Conservation (phyloP, 2,888 invertebrate species). For the Apodemia mormo region DNA sequence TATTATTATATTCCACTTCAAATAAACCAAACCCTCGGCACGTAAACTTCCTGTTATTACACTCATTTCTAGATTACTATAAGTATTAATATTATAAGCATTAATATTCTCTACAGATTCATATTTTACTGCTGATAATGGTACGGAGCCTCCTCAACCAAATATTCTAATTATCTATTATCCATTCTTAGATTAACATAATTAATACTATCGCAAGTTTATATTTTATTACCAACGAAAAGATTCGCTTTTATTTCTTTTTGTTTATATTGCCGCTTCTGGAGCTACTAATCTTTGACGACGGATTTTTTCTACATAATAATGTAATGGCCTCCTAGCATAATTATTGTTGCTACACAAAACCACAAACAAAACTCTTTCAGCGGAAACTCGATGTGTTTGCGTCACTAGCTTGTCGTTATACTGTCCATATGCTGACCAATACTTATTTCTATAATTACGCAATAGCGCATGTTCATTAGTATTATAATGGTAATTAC, state of each 20-base stretch:
- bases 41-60: constrained; percentile 23
- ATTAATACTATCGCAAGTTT: constrained; percentile 25
- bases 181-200: constrained; percentile 21
- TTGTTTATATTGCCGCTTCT: not conserved
- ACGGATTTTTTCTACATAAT: too few species aligned
- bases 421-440: not conserved
- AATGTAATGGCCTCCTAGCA: too few species aligned
- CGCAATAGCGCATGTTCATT: not conserved
- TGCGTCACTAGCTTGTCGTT: not conserved
- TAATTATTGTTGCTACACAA: not conserved
- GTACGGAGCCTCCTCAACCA: constrained; percentile 28
- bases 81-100: constrained; percentile 15
- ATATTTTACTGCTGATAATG: constrained; percentile 25
- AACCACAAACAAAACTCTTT: not conserved
- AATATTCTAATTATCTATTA: constrained; percentile 20
- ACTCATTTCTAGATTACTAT: constrained; percentile 8
- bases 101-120: constrained; percentile 1
- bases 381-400: not conserved
- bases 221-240: constrained; percentile 24
- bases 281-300: not conserved
- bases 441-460: not conserved
- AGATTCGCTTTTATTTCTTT: constrained; percentile 7
- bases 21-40: not conserved
- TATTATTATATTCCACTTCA: not conserved
- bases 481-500: not conserved